phyloP scores from a whole-genome alignment of 92 coral and sea anemone species.

The Epizoanthus scotinus region DNA sequence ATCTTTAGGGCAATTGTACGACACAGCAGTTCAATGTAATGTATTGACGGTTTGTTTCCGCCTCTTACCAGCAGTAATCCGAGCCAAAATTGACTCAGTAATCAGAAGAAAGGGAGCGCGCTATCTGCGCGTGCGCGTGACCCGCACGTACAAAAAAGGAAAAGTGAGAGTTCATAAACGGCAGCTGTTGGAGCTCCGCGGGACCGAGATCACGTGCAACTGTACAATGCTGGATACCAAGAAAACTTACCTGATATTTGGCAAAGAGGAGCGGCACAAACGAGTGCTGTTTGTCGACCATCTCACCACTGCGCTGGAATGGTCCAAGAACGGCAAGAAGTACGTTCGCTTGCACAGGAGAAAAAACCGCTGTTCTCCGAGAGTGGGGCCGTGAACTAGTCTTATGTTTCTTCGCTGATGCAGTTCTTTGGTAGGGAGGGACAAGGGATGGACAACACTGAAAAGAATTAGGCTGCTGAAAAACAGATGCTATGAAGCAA shows the following conservation, averaged over 20 bases:
- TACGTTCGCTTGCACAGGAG: conserved; percentile 73
- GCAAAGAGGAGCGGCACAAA: conserved; percentile 80
- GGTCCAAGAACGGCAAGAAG: conserved; percentile 71
- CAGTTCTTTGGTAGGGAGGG: neutral
- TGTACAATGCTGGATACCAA: conserved; percentile 59
- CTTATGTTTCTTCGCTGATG: neutral
- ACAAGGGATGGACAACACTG: too few species aligned
- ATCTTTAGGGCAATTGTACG: neutral
- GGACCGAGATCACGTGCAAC: conserved; percentile 78
- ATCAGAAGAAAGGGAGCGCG: conserved; percentile 66
- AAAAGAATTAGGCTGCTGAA: too few species aligned
- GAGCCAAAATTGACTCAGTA: conserved; percentile 80
- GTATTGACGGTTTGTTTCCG: neutral
- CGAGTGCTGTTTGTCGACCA: conserved; percentile 76
- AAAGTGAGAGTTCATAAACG: conserved; percentile 64
- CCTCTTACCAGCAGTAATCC: conserved; percentile 63
- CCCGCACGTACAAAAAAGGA: conserved; percentile 74
- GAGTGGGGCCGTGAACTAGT: conserved; percentile 25
- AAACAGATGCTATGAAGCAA: too few species aligned
- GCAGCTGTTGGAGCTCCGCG: conserved; percentile 76
- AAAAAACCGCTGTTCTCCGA: conserved; percentile 66
- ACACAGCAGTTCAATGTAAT: neutral
- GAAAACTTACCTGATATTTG: conserved; percentile 76
- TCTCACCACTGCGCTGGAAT: conserved; percentile 81
- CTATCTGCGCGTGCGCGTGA: conserved; percentile 79